These are phyloP conservation scores for Mesaphorura yosii DNA, from an alignment of 1,140 invertebrate species.

Conservation along the genomic window DNA sequence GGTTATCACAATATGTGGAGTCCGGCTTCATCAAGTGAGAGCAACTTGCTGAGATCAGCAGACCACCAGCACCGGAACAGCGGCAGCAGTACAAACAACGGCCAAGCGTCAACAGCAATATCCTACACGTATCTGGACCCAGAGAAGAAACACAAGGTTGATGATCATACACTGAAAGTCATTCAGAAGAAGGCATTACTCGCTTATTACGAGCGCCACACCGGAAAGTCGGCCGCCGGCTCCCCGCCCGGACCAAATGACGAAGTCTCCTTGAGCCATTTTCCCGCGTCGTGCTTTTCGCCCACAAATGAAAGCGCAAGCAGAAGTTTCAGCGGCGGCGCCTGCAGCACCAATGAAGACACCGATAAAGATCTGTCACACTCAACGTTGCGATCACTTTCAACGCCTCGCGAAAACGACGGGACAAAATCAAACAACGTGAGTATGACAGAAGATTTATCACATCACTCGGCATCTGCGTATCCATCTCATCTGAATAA, in stretches of 20 bases:
- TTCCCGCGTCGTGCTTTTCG: neutral
- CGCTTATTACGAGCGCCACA: conserved; percentile 69
- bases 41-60: too few relatives aligned
- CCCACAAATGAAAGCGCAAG: neutral
- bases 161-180: conserved; percentile 65
- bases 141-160: conserved; percentile 58
- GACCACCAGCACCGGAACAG: too few relatives aligned
- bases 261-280: conserved; percentile 6
- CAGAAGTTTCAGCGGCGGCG: neutral
- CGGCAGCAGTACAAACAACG: too few relatives aligned
- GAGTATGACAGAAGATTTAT: too few relatives aligned
- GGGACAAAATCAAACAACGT: neutral
- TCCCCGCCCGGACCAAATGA: too few relatives aligned
- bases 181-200: conserved; percentile 76
- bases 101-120: too few relatives aligned
- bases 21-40: too few relatives aligned
- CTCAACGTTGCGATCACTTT: neutral
- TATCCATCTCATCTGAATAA: too few relatives aligned
- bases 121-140: conserved; percentile 59
- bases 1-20: too few relatives aligned
- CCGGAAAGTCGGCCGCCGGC: too few relatives aligned
- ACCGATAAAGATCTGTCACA: neutral
- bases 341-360: neutral
- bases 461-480: too few relatives aligned
- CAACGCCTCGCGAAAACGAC: neutral